phyloP scores from a whole-genome alignment of 2,113 vertebrate species.

The Onychostoma macrolepis region DNA sequence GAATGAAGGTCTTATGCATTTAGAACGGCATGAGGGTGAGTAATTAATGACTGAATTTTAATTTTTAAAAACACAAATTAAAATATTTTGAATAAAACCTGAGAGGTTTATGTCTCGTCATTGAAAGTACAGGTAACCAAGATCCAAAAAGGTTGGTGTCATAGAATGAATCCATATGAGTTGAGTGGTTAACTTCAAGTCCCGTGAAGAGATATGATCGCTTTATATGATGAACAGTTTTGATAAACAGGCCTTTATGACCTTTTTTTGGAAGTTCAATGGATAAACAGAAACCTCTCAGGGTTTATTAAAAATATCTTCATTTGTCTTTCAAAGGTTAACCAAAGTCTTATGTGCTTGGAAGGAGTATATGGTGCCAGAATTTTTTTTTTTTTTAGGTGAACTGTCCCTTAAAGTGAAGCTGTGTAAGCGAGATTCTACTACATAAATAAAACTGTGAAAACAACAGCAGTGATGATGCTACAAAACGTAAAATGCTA shows the following conservation, averaged over 20 bases:
- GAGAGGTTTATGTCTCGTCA: not conserved
- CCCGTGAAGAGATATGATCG: not conserved
- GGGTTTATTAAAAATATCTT: not conserved
- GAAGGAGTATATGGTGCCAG: not conserved
- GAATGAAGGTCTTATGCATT: too few relatives aligned
- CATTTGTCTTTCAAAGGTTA: not conserved
- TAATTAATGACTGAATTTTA: too few relatives aligned
- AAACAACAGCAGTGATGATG: slow-evolving; percentile 1
- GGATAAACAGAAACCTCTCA: not conserved
- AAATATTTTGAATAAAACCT: not conserved
- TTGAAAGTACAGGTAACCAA: not conserved
- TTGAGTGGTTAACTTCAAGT: not conserved
- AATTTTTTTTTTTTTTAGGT: not conserved
- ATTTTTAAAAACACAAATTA: not conserved
- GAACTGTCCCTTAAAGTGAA: not conserved
- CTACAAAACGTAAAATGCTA: not conserved
- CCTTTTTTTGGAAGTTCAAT: not conserved
- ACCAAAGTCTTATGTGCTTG: not conserved
- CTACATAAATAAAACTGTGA: not conserved
- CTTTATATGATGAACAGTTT: not conserved
- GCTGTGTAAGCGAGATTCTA: not conserved
- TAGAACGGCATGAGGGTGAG: too few relatives aligned
- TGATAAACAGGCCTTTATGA: not conserved
- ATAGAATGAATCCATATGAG: not conserved
- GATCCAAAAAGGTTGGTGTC: not conserved